Conservation (phyloP, 2,888 invertebrate species). For the Conops quadrifasciatus region DNA sequence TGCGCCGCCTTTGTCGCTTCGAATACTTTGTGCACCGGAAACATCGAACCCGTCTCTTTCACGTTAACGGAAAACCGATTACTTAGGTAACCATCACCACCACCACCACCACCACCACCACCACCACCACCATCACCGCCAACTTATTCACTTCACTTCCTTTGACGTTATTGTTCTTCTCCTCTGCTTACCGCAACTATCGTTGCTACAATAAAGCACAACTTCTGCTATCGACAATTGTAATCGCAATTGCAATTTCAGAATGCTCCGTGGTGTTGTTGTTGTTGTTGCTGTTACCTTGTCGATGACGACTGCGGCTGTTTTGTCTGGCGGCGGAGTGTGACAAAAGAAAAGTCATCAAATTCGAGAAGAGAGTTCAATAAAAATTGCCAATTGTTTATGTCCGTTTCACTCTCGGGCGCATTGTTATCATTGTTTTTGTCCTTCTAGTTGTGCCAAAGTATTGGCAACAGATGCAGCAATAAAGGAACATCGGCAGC, state of each 20-base stretch:
- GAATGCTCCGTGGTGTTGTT: constrained; percentile 7
- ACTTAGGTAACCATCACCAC: background rate
- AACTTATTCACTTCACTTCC: background rate
- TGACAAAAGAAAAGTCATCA: constrained; percentile 15
- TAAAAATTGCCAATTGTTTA: constrained; percentile 47
- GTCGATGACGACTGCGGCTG: background rate
- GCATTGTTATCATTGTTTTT: constrained; percentile 26
- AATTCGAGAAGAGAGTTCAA: constrained; percentile 42
- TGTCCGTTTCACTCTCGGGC: constrained; percentile 44
- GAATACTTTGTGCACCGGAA: background rate
- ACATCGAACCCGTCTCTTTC: background rate
- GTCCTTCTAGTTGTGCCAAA: background rate
- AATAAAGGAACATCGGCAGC: background rate
- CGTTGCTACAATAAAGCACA: constrained; percentile 8
- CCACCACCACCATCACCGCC: constrained; percentile 10
- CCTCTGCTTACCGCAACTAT: background rate
- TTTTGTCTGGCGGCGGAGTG: background rate
- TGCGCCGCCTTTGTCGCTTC: no score
- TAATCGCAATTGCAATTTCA: constrained; percentile 29
- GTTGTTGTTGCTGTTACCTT: constrained; percentile 33
- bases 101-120: background rate
- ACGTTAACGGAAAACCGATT: background rate
- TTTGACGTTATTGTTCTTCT: background rate
- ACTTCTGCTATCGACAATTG: constrained; percentile 26
- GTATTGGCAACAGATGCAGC: constrained; percentile 4